Evolutionary conservation across 2,113 vertebrate genomes (phyloP), one percentile per base, ranked within the genome.

Genomic region (Chascanopsetta lugubris): DNA sequence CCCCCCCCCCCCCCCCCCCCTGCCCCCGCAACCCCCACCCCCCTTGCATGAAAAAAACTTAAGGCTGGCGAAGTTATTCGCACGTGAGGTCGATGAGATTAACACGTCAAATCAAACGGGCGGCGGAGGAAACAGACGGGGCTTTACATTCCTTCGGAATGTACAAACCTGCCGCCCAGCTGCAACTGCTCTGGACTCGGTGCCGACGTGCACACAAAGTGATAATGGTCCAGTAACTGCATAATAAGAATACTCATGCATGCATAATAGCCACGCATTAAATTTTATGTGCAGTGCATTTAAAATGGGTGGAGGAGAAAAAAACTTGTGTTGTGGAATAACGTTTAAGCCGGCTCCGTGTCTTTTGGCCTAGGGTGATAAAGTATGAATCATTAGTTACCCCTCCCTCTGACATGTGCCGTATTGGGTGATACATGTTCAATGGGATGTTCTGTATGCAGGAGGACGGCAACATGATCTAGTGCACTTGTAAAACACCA

Each of bases 1-100:
- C 77, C 45, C 62, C 66, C 53, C 77, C 61, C 70, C 46, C 66
- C 48, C 61, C 38, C 61, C 77, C 45, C 62, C 66, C 53, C 88
- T 91, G 90, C 78, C 82, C 82, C 62, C 77, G 61, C 70, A 43
- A 63, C 48, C 61, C 38, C 61, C 77, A 42, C 62, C 66, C 53
- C 46, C 50, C 62, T 64, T 78, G 77, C 79, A 85, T 85, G 64
- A 78, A 87, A 86, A 87, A 78, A 67, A 81, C 77, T 77, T 80
- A 75, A 32, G 42, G 63, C 86, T 63, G 65, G 69, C 87, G 77
- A 85, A 82, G 78, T 85, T 80, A 79, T 79, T 85, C 82, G 82
- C 79, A 69, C 81, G 62, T 65, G 38, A 66, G 57, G 54, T 73
- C 48, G 79, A 83, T 79, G 80, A 82, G 70, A 85, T 82, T 73